Percentiles rank a stretch among this genome's conserved stretches.
Conservation (phyloP, 2,888 invertebrate genomes). For the Tolmerus cingulatus region DNA sequence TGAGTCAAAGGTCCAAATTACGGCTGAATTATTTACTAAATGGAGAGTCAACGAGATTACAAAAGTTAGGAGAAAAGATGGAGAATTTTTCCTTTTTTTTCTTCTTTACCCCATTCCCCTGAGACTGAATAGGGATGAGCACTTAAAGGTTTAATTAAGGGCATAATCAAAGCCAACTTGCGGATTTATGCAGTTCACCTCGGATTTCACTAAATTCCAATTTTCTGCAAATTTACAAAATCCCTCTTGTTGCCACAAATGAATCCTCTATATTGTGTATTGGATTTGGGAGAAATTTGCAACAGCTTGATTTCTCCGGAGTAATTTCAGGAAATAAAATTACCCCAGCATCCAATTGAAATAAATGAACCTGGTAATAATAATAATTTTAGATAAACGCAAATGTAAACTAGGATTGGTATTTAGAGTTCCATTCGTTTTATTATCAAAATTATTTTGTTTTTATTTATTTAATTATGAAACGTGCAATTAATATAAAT, state of each 20-base stretch:
- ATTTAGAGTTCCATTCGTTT: not conserved
- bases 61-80: not conserved
- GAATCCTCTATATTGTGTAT: not conserved
- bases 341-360: not conserved
- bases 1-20: slow-evolving; percentile 35
- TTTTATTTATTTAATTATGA: not conserved
- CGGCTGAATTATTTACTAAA: slow-evolving; percentile 40
- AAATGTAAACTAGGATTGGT: not conserved
- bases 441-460: not conserved
- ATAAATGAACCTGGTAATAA: not conserved
- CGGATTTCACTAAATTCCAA: not conserved
- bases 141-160: slow-evolving; percentile 2
- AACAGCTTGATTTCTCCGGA: not conserved
- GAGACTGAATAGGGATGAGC: not conserved
- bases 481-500: too few species aligned
- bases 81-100: not conserved
- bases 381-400: not conserved
- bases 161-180: not conserved
- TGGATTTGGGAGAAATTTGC: not conserved
- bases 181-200: not conserved
- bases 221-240: not conserved
- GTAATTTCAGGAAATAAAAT: not conserved
- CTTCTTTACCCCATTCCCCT: not conserved
- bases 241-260: not conserved
- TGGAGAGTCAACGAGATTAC: slow-evolving; percentile 7